Conservation (phyloP, 2,113 vertebrate species). For the Psittacus erithacus region DNA sequence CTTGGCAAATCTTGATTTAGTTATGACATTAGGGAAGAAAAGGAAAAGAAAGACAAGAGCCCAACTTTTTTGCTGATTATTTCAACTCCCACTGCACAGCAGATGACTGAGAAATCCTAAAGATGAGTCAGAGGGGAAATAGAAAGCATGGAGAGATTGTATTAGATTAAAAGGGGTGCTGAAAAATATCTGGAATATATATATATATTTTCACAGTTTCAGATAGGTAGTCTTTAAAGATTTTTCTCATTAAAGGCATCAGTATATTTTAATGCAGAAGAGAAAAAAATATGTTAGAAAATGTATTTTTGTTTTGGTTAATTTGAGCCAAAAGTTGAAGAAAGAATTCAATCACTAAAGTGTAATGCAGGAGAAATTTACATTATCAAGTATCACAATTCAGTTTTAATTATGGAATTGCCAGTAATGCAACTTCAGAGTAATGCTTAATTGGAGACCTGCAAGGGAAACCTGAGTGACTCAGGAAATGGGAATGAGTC, state of each 20-base stretch:
- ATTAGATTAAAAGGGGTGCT: not conserved
- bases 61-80: constrained; percentile 21
- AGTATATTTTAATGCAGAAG: not conserved
- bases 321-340: not conserved
- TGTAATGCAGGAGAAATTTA: not conserved
- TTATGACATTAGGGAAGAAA: not conserved
- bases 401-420: not conserved
- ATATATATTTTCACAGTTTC: not conserved
- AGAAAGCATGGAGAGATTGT: not conserved
- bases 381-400: not conserved
- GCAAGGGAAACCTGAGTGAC: not conserved
- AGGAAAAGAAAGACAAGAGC: not conserved
- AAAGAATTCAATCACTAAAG: not conserved
- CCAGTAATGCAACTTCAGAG: not conserved
- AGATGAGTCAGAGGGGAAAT: constrained; percentile 32
- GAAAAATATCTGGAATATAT: not conserved
- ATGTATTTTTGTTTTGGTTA: not conserved
- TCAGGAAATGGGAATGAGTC: not conserved
- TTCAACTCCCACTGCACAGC: constrained; percentile 2
- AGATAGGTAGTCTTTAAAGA: not conserved
- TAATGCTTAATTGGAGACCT: not conserved
- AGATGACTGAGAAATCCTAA: constrained; percentile 40
- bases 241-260: not conserved
- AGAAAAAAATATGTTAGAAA: not conserved
- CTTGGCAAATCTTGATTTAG: not conserved